Base-by-base conservation (phyloP, 2,797 vertebrate genomes). In the Acestrorhynchus altus region DNA sequence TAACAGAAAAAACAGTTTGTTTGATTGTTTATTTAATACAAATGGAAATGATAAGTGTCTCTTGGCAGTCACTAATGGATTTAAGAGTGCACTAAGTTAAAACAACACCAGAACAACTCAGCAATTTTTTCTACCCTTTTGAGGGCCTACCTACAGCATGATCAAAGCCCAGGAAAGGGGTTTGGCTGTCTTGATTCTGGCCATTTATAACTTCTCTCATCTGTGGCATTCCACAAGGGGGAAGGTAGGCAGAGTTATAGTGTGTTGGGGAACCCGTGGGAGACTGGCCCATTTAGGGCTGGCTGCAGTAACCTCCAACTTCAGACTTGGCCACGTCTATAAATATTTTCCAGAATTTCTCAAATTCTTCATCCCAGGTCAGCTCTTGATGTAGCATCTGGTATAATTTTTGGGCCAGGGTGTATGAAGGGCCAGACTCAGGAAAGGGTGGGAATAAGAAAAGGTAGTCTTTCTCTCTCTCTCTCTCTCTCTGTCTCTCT, bases 381-480 rank as follows among this genome's bases (percentile, higher is more conserved):
- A 86, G 82, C 79, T 86, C 89, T 91, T 89, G 89, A 91, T 83
- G 89, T 90, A 88, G 92, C 89, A 92, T 93, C 86, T 89, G 92
- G 87, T 84, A 78, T 86, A 90, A 91, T 91, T 90, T 91, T 90
- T 75, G 64, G 84, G 87, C 83, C 68, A 72, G 76, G 65, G 80
- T 79, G 70, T 85, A 78, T 83, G 79, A 49, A 60, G 68, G 77
- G 79, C 59, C 61, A 79, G 86, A 87, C 81, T 84, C 91, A 94
- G 91, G 92, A 93, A 93, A 94, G 92, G 92, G 92, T 92, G 93
- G 92, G 90, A 92, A 92, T 83, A 91, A 90, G 91, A 83, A 93
- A 92, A 93, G 90, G 90, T 93, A 87, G 83, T 87, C 87, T 90
- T 65, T 20, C 70, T 76, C 76, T 73, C 54, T 73, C 67, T 71